Percentiles rank a stretch among this genome's conserved stretches.
phyloP scores from a whole-genome alignment of 2,888 invertebrate genomes.

The Trachelus iudaicus region DNA sequence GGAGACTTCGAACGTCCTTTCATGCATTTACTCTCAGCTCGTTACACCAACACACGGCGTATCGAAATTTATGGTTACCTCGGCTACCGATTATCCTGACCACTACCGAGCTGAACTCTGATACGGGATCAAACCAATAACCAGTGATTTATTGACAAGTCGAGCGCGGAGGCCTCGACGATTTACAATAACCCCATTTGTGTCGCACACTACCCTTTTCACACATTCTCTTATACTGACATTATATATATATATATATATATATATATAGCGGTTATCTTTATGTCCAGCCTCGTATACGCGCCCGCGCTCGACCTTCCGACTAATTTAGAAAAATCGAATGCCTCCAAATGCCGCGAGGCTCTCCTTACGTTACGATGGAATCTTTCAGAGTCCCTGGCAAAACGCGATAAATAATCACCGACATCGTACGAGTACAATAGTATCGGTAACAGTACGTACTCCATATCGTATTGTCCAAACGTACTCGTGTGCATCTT shows the following conservation, averaged over 20 bases:
- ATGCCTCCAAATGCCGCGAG: slow-evolving; percentile 41
- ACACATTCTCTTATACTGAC: background rate
- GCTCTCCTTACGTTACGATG: background rate
- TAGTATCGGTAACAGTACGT: no score
- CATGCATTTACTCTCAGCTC: background rate
- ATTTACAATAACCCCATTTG: slow-evolving; percentile 2
- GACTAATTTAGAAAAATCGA: slow-evolving; percentile 30
- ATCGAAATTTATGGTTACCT: slow-evolving; percentile 1
- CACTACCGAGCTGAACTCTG: background rate
- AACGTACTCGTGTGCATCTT: background rate
- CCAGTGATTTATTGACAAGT: slow-evolving; percentile 2
- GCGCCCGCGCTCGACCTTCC: slow-evolving; percentile 30
- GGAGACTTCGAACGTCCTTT: background rate
- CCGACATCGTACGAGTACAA: background rate
- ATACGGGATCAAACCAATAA: slow-evolving; percentile 6
- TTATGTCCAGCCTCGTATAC: background rate
- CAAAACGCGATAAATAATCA: background rate
- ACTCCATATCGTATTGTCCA: background rate
- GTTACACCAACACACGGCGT: background rate
- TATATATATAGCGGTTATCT: background rate
- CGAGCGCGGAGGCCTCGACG: background rate
- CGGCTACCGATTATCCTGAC: background rate
- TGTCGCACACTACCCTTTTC: background rate
- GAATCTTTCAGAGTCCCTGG: background rate
- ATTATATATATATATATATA: no score